A percentile compares a stretch with the other conserved stretches of the same genome.
phyloP scores from a whole-genome alignment of 2,888 invertebrate species.

The Drosophila anomelani region DNA sequence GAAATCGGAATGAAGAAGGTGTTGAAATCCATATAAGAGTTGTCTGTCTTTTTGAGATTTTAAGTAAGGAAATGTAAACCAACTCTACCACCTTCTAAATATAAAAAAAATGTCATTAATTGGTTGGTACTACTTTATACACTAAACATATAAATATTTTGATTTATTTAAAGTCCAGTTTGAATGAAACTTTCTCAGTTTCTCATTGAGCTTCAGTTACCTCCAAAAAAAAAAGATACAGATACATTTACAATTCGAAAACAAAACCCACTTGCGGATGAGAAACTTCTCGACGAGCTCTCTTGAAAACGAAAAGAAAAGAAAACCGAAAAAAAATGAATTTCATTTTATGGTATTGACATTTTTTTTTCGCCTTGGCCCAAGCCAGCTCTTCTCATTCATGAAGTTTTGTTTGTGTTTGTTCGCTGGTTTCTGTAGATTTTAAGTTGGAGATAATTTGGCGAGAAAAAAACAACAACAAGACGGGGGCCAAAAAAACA shows the following conservation, averaged over 20 bases:
- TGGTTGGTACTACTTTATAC: too few relatives aligned
- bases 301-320: constrained; percentile 27
- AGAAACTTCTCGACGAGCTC: constrained; percentile 19
- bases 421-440: constrained; percentile 54
- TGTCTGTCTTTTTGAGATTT: constrained; percentile 1
- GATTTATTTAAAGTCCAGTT: neutral
- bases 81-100: neutral
- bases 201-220: constrained; percentile 10
- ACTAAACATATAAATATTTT: too few relatives aligned
- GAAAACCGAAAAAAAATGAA: neutral
- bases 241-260: constrained; percentile 10
- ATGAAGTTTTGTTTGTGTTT: constrained; percentile 53
- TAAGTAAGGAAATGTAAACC: neutral
- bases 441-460: constrained; percentile 68
- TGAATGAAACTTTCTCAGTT: constrained; percentile 19
- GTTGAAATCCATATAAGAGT: neutral
- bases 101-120: too few relatives aligned
- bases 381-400: constrained; percentile 61
- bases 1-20: neutral
- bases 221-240: neutral
- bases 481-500: constrained; percentile 10
- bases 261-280: constrained; percentile 26
- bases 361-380: constrained; percentile 44
- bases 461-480: constrained; percentile 49
- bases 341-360: constrained; percentile 46